Evolutionary conservation across 2,113 vertebrate genomes (phyloP), one percentile per base, ranked within the genome.

Genomic region (Alligator mississippiensis): DNA sequence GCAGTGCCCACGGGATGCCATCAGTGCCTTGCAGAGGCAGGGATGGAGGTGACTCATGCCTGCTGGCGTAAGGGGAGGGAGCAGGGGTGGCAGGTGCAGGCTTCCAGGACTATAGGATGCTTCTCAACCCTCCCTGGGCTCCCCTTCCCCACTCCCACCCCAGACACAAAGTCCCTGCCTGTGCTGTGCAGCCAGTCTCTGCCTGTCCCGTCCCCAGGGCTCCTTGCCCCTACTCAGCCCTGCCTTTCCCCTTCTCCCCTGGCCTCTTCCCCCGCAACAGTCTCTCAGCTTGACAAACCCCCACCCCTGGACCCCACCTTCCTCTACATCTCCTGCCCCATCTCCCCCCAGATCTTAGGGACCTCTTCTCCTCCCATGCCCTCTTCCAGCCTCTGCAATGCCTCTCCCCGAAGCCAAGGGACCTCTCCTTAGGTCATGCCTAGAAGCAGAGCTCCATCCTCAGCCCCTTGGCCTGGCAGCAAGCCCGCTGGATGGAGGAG

Each of bases 291-390:
- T 34, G n/a, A 62, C 18, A 11, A n/a, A 5, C 86, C 11, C 9
- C 28, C 11, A n/a, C 0, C 0, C 19, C 0, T 1, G 25, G 9
- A 82, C 59, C 59, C 59, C 10, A 4, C 59, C 19, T 57, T 10
- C 11, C 15, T 18, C 47, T 34, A 18, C 72, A 18, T 25, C 58
- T 11, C 13, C 18, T 57, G n/a, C 60, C 63, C 47, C 7, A 47
- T 47, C 47, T 47, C 47, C 47, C 9, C 47, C 47, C 47, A 12
- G 19, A 38, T 72, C 68, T 38, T 34, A 72, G 68, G 68, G 22
- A 22, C 30, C 10, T 21, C 30, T 22, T 5, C 19, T 22, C 30
- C 2, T 5, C 68, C 30, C 30, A 18, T 22, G n/a, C 64, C 64
- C 18, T 9, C n/a, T 16, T 9, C 2, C 64, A 17, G 64, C 30